Evolutionary conservation across 2,113 vertebrate species (phyloP).

Genomic region (Catharus fuscescens): DNA sequence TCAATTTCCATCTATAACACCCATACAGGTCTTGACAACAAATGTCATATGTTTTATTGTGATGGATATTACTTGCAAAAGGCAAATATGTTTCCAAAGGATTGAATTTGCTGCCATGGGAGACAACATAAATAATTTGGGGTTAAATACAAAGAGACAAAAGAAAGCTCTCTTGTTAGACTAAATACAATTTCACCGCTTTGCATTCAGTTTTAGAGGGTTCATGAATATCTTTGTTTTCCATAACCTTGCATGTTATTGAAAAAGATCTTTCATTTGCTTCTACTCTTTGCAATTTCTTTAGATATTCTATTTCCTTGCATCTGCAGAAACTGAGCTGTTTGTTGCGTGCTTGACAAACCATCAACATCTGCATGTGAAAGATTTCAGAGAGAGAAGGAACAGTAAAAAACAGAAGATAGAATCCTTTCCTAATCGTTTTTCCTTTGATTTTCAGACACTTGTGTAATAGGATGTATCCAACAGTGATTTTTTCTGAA

Average conservation of each 20-base stretch:
- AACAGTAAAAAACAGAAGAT: not conserved
- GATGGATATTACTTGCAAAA: slow-evolving; percentile 8
- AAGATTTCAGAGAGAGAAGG: not conserved
- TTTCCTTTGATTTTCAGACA: slow-evolving; percentile 17
- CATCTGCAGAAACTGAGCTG: slow-evolving; percentile 35
- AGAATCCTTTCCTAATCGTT: not conserved
- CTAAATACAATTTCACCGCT: slow-evolving; percentile 32
- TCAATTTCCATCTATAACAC: not conserved
- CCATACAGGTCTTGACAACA: not conserved
- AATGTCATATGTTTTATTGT: not conserved
- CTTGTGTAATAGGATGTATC: slow-evolving; percentile 14
- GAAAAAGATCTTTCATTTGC: slow-evolving; percentile 62
- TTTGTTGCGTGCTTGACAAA: slow-evolving; percentile 12
- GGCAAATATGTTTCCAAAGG: slow-evolving; percentile 14
- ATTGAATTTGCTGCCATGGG: slow-evolving; percentile 51
- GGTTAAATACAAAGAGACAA: slow-evolving; percentile 39
- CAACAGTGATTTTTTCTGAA: not conserved
- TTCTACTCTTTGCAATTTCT: slow-evolving; percentile 32
- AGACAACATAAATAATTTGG: slow-evolving; percentile 49
- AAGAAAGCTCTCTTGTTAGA: slow-evolving; percentile 15
- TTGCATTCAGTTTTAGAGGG: slow-evolving; percentile 36
- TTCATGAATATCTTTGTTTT: slow-evolving; percentile 56
- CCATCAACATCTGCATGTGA: not conserved
- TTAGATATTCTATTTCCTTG: slow-evolving; percentile 5
- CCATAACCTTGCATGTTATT: not conserved